phyloP scores from a whole-genome alignment of 1,140 invertebrate species.

The Drosophila malerkotliana region DNA sequence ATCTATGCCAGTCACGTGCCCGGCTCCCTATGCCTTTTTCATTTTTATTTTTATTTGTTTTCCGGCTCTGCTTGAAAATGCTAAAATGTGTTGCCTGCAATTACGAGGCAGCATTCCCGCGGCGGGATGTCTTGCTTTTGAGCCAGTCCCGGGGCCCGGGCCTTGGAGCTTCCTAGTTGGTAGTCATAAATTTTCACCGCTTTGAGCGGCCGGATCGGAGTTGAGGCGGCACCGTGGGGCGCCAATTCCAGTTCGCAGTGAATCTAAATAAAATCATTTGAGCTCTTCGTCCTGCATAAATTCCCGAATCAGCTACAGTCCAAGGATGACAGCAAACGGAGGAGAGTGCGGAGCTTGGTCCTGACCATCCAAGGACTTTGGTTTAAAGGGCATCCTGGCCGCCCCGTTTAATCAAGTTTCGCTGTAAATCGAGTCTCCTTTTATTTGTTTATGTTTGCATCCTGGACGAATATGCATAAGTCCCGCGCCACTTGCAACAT shows the following conservation, averaged over 20 bases:
- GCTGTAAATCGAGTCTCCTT: conserved; percentile 12
- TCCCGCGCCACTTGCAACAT: neutral
- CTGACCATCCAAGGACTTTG: neutral
- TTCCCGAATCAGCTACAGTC: conserved; percentile 34
- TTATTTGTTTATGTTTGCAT: conserved; percentile 8
- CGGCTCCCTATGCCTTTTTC: neutral
- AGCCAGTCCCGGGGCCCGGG: conserved; percentile 9
- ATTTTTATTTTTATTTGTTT: conserved; percentile 40
- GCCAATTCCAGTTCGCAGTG: conserved; percentile 40
- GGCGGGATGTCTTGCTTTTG: conserved; percentile 40
- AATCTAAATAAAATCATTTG: conserved; percentile 50
- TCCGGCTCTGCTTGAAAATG: conserved; percentile 34
- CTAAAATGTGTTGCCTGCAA: conserved; percentile 49
- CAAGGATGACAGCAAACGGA: neutral
- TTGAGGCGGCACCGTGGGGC: conserved; percentile 25
- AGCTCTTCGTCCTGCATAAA: conserved; percentile 26
- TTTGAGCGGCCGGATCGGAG: conserved; percentile 9
- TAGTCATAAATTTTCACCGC: conserved; percentile 36
- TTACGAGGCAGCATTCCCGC: conserved; percentile 21
- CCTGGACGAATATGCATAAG: neutral
- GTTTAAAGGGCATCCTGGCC: neutral
- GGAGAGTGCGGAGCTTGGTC: conserved; percentile 3
- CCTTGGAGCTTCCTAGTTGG: neutral
- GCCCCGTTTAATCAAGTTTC: neutral
- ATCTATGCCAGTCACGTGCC: conserved; percentile 47